phyloP scores from a whole-genome alignment of 92 coral and sea anemone species.

The Zoanthus sansibaricus region DNA sequence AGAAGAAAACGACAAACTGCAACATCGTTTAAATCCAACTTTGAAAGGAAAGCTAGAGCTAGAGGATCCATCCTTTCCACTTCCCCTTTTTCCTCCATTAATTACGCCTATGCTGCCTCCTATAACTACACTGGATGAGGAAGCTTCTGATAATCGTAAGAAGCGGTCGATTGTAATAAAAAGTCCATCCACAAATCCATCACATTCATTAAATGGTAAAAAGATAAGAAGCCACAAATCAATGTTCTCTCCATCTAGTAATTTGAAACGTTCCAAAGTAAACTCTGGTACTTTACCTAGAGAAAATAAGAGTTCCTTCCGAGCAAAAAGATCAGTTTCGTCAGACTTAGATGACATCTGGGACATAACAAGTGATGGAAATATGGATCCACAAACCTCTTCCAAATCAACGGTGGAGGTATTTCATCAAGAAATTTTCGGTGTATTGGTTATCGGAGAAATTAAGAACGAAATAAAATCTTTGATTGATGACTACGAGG shows the following conservation, averaged over 20 bases:
- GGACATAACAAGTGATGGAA: constrained; percentile 20
- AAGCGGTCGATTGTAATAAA: constrained; percentile 14
- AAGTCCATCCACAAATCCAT: not conserved
- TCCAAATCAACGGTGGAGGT: constrained; percentile 11
- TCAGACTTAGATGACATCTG: constrained; percentile 28
- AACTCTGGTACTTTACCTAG: not conserved
- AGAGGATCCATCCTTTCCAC: constrained; percentile 1
- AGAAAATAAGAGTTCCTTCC: not conserved
- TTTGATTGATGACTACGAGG: not conserved
- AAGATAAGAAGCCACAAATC: not conserved
- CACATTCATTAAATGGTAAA: not conserved
- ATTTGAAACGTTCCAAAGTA: not conserved
- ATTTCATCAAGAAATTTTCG: constrained; percentile 18
- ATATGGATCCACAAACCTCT: constrained; percentile 1
- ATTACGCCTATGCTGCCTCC: not conserved
- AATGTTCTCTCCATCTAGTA: not conserved
- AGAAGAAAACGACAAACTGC: not conserved
- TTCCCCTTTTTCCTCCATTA: constrained; percentile 8
- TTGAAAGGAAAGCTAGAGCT: not conserved
- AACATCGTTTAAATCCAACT: not conserved
- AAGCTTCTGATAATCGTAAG: not conserved
- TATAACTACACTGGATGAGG: not conserved
- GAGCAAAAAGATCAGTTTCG: not conserved
- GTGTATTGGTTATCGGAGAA: not conserved
- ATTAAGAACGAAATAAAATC: not conserved